Evolutionary conservation across 1,140 invertebrate species (phyloP).

Genomic region (Drosophila pseudoobscura): DNA sequence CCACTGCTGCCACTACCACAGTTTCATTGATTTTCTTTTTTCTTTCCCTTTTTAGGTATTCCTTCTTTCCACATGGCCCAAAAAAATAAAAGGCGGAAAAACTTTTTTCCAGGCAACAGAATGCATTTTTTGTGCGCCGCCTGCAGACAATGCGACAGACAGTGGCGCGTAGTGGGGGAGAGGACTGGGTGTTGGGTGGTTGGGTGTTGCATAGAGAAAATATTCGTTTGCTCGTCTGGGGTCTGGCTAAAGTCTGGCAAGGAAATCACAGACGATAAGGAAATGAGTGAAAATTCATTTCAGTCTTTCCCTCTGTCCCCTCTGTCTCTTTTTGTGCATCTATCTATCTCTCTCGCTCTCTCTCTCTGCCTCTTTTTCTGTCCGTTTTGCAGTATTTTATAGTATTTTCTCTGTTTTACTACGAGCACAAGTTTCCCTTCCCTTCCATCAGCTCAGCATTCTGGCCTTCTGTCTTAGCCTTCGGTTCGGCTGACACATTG

Average conservation of each 20-base stretch:
- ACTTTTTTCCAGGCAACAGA: conserved; percentile 69
- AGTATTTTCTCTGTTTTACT: conserved; percentile 43
- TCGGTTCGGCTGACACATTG: background rate
- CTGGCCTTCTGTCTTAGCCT: conserved; percentile 8
- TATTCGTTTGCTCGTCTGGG: conserved; percentile 65
- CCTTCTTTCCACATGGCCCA: conserved; percentile 22
- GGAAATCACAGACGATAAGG: conserved; percentile 82
- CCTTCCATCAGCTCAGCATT: conserved; percentile 1
- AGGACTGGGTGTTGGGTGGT: background rate
- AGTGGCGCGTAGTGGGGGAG: conserved; percentile 4
- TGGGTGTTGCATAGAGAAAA: conserved; percentile 72
- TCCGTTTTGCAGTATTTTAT: conserved; percentile 36
- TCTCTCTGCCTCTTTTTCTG: conserved; percentile 4
- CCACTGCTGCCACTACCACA: conserved; percentile 16
- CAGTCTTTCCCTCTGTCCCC: conserved; percentile 26
- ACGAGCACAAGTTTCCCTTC: conserved; percentile 10
- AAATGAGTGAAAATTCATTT: conserved; percentile 82
- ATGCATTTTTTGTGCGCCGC: conserved; percentile 77
- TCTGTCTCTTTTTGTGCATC: background rate
- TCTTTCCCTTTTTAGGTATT: conserved; percentile 21
- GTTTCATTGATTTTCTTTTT: conserved; percentile 66
- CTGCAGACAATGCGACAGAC: conserved; percentile 62
- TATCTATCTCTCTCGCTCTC: conserved; percentile 2
- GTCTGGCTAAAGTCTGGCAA: conserved; percentile 65
- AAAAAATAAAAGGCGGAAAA: conserved; percentile 32